A percentile compares a stretch with the other conserved stretches of the same genome.
Evolutionary conservation across 2,797 vertebrate species (phyloP).

Genomic region (Rhabdophis nuchalis): DNA sequence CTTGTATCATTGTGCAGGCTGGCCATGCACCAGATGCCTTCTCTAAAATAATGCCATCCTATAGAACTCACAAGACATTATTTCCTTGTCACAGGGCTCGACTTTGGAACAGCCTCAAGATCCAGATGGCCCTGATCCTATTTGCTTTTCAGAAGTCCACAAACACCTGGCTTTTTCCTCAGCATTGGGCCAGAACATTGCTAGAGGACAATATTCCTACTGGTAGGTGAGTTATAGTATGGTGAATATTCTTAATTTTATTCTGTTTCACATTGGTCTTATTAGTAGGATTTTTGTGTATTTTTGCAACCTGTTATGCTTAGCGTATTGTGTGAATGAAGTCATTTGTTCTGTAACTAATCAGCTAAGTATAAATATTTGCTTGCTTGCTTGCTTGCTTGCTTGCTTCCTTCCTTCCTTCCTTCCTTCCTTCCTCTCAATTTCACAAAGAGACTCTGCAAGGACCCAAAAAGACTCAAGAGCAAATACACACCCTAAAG

Average conservation of each 20-base stretch:
- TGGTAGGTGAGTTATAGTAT: neutral
- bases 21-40: neutral
- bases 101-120: neutral
- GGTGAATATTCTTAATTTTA: neutral
- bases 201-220: neutral
- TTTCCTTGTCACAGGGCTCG: neutral
- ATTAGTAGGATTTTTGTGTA: neutral
- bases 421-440: no score
- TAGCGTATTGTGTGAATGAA: neutral
- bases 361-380: neutral
- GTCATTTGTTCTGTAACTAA: neutral
- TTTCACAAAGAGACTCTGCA: neutral
- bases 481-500: neutral
- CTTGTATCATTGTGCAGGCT: neutral
- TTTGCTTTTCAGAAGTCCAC: neutral
- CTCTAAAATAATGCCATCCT: neutral
- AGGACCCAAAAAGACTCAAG: neutral
- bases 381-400: no score
- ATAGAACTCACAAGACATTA: neutral
- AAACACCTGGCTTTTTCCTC: neutral
- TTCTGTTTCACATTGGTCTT: neutral
- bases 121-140: neutral
- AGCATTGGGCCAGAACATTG: neutral
- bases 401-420: neutral
- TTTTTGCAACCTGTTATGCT: neutral